Conservation (phyloP, 2,797 vertebrate genomes). For the Euthynnus affinis region DNA sequence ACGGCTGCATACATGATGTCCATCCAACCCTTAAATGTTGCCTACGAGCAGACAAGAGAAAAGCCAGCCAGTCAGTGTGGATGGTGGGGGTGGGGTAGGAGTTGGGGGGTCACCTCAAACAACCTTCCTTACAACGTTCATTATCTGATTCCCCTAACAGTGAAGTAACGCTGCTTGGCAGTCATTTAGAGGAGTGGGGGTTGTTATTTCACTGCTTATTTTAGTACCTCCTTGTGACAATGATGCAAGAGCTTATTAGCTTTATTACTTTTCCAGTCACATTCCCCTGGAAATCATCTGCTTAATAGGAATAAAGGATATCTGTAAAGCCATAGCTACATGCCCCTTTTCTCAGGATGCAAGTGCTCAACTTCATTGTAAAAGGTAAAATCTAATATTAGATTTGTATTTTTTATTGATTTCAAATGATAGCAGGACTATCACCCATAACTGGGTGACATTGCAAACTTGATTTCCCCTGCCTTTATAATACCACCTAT, state of each 20-base stretch:
- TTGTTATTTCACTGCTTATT: slow-evolving; percentile 3
- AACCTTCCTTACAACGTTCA: background rate
- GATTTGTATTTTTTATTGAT: too few species aligned
- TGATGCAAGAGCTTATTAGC: background rate
- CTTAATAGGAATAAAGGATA: too few species aligned
- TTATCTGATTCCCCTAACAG: slow-evolving; percentile 7
- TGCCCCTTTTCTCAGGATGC: too few species aligned
- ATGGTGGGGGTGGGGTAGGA: background rate
- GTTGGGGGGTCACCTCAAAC: slow-evolving; percentile 1
- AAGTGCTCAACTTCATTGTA: too few species aligned
- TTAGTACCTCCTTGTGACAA: background rate
- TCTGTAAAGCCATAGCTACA: too few species aligned
- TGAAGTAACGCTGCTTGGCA: background rate
- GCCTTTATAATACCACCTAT: too few species aligned
- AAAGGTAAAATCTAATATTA: too few species aligned
- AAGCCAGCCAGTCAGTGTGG: slow-evolving; percentile 14
- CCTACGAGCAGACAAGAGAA: slow-evolving; percentile 73
- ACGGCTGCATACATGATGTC: slow-evolving; percentile 90
- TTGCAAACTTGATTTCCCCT: background rate
- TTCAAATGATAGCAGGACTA: too few species aligned
- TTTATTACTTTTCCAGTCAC: background rate
- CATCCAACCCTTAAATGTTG: slow-evolving; percentile 91
- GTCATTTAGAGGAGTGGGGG: background rate
- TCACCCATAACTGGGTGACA: background rate
- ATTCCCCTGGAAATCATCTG: too few species aligned